These are phyloP conservation scores for Homarus americanus DNA, from an alignment of 1,140 invertebrate species.

Conservation along the genomic window DNA sequence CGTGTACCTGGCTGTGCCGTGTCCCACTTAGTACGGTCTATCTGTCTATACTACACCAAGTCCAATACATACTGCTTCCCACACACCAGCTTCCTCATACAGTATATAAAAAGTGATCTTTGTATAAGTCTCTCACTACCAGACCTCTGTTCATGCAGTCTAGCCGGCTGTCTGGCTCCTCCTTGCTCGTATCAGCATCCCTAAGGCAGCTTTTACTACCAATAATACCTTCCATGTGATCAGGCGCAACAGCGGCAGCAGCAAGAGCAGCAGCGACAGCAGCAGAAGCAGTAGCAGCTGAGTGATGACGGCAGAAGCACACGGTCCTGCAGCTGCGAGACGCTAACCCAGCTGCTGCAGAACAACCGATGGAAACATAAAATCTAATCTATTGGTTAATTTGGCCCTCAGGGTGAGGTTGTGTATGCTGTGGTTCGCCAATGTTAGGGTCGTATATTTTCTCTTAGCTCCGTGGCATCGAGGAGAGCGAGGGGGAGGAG, in stretches of 20 bases:
- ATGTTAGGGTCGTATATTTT: neutral
- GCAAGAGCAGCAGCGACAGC: neutral
- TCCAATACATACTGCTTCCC: neutral
- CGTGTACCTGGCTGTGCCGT: no score
- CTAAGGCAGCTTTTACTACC: neutral
- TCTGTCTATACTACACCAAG: no score
- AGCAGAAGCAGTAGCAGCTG: neutral
- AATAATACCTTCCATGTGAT: neutral
- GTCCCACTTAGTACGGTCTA: no score
- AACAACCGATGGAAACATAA: neutral
- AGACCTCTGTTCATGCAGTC: neutral
- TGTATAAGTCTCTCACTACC: neutral
- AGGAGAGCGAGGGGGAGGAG: neutral
- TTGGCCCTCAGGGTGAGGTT: neutral
- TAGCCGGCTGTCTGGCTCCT: neutral
- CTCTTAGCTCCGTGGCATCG: neutral
- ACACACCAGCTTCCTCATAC: neutral
- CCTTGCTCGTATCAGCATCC: neutral
- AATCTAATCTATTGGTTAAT: slow-evolving; percentile 12
- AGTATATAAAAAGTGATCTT: neutral
- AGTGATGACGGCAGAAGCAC: neutral
- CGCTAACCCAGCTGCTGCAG: neutral
- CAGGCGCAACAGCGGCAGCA: neutral
- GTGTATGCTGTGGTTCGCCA: neutral
- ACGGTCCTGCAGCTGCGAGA: neutral